Evolutionary conservation across 2,888 invertebrate genomes (phyloP).

Genomic region (Andricus quercusramuli): DNA sequence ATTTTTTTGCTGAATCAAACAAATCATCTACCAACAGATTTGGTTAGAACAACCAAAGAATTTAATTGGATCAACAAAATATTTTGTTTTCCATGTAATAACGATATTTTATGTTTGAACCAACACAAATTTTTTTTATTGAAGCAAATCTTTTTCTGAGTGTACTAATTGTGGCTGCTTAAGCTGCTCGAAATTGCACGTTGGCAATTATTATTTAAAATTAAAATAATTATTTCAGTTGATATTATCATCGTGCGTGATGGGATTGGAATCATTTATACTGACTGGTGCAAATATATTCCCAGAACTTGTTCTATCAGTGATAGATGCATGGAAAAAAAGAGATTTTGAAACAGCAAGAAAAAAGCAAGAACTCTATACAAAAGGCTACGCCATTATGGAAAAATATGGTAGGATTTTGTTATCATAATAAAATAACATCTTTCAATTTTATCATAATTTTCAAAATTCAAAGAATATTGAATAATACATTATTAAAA

Average conservation of each 20-base stretch:
- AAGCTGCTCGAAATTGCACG: background rate
- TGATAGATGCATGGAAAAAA: constrained; percentile 80
- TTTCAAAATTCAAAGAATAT: constrained; percentile 51
- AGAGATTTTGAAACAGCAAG: constrained; percentile 80
- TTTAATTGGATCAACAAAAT: too few species aligned
- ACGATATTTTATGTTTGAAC: too few species aligned
- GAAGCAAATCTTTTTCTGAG: too few species aligned
- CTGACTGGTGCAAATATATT: constrained; percentile 86
- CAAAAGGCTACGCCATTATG: constrained; percentile 70
- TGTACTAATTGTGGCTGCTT: background rate
- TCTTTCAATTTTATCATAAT: background rate
- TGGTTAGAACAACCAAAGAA: too few species aligned
- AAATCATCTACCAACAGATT: too few species aligned
- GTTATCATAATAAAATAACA: background rate
- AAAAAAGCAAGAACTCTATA: constrained; percentile 77
- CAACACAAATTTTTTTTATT: too few species aligned
- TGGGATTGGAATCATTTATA: constrained; percentile 87
- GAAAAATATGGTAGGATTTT: constrained; percentile 75
- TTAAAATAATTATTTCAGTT: constrained; percentile 79
- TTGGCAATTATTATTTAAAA: background rate
- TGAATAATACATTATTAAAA: background rate
- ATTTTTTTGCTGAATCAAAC: too few species aligned
- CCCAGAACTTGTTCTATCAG: constrained; percentile 81
- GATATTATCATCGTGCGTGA: constrained; percentile 83
- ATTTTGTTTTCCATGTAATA: too few species aligned